A percentile compares a stretch with the other conserved stretches of the same genome.
These are phyloP conservation scores for Lithobates pipiens DNA, from an alignment of 2,797 vertebrate species.

Conservation along the genomic window DNA sequence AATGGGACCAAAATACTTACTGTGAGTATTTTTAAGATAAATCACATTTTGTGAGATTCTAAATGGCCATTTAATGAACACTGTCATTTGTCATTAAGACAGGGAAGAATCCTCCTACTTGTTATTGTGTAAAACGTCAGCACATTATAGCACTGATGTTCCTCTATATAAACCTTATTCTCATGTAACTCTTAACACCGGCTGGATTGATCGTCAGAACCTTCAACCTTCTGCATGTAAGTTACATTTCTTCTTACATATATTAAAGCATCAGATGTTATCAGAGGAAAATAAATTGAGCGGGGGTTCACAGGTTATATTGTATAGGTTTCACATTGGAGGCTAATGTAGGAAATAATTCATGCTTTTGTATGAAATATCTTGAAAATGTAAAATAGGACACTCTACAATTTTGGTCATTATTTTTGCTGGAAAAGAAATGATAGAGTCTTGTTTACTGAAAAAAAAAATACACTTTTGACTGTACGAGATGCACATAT, in stretches of 20 bases:
- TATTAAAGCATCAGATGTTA: background rate
- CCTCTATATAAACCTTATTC: conserved; percentile 42
- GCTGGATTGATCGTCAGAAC: background rate
- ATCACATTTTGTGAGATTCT: conserved; percentile 29
- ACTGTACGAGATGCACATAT: too few species aligned
- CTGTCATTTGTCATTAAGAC: conserved; percentile 1
- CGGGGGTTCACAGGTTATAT: too few species aligned
- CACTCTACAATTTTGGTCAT: too few species aligned
- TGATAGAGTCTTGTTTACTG: too few species aligned
- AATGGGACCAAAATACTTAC: conserved; percentile 4
- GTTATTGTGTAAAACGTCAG: conserved; percentile 32
- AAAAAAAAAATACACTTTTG: too few species aligned
- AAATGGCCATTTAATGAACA: conserved; percentile 21
- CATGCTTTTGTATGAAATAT: too few species aligned
- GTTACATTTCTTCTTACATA: background rate
- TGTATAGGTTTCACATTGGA: too few species aligned
- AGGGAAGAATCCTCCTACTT: conserved; percentile 14
- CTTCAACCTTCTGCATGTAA: conserved; percentile 18
- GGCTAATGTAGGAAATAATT: too few species aligned
- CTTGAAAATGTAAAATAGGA: too few species aligned
- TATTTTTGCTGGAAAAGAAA: too few species aligned
- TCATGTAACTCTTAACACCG: background rate
- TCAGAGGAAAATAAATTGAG: background rate
- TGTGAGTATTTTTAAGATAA: conserved; percentile 21
- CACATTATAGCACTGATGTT: background rate